Evolutionary conservation across 64 coral and sea anemone genomes (phyloP).

Genomic region (Montipora sp.): DNA sequence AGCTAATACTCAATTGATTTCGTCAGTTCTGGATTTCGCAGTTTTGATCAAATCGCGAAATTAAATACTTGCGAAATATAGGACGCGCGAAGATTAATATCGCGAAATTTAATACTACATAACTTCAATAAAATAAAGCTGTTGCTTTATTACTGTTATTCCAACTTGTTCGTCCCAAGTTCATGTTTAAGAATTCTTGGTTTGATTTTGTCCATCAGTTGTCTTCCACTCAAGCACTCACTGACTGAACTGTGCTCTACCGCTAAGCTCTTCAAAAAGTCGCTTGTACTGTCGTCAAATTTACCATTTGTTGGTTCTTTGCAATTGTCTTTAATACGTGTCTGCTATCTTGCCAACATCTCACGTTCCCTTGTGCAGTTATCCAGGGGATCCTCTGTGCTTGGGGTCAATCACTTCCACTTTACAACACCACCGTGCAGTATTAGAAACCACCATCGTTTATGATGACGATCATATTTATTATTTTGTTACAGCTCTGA

Average conservation of each 20-base stretch:
- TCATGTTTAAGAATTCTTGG: neutral
- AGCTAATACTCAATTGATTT: neutral
- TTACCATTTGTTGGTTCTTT: slow-evolving; percentile 60
- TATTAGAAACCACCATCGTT: slow-evolving; percentile 36
- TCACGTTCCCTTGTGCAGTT: slow-evolving; percentile 14
- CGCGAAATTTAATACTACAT: slow-evolving; percentile 1
- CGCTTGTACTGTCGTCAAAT: slow-evolving; percentile 42
- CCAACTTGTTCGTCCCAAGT: neutral
- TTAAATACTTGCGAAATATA: slow-evolving; percentile 26
- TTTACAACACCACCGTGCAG: slow-evolving; percentile 61
- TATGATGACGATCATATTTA: no score
- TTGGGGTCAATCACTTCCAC: slow-evolving; percentile 61
- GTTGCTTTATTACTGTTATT: slow-evolving; percentile 8
- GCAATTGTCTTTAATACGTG: slow-evolving; percentile 21
- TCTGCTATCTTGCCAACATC: slow-evolving; percentile 43
- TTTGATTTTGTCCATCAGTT: slow-evolving; percentile 59
- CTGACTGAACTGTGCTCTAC: slow-evolving; percentile 53
- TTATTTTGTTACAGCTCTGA: no score
- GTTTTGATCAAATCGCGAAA: slow-evolving; percentile 21
- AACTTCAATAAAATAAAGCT: neutral
- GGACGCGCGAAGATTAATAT: slow-evolving; percentile 27
- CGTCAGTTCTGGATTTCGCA: neutral
- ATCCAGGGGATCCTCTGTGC: slow-evolving; percentile 61
- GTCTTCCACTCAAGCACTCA: slow-evolving; percentile 58
- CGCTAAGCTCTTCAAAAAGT: slow-evolving; percentile 55